Percentiles rank a stretch among this genome's conserved stretches.
Conservation (phyloP, 2,113 vertebrate genomes). For the Bettongia penicillata region DNA sequence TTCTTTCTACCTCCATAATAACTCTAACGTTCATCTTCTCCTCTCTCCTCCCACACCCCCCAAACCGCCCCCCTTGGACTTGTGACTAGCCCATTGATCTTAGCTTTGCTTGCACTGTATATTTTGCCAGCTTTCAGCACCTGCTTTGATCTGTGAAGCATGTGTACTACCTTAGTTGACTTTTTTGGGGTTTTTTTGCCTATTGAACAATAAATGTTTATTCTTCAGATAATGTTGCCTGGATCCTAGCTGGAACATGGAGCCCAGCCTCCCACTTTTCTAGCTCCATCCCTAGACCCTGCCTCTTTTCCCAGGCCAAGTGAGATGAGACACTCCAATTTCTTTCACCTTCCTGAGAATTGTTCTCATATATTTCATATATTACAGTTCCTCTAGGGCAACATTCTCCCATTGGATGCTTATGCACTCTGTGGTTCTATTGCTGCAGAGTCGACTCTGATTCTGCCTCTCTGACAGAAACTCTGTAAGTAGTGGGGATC, state of each 20-base stretch:
- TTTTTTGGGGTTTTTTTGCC: neutral
- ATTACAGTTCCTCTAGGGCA: neutral
- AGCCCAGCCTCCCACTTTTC: neutral
- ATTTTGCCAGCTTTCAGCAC: neutral
- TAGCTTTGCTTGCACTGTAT: neutral
- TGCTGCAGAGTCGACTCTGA: neutral
- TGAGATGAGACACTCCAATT: neutral
- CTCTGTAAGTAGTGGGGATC: neutral
- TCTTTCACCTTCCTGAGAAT: neutral
- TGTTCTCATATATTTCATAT: neutral
- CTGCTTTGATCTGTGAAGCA: neutral
- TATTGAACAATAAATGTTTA: neutral
- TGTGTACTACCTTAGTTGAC: neutral
- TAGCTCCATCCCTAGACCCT: neutral
- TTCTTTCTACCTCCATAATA: too few relatives aligned
- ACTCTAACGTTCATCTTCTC: neutral
- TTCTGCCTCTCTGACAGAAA: neutral
- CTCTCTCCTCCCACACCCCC: neutral
- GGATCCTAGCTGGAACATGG: neutral
- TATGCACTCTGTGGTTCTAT: neutral
- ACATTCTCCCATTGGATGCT: neutral
- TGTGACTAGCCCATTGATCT: neutral
- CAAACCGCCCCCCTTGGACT: neutral
- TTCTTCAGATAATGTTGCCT: neutral
- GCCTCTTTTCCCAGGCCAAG: neutral